Conservation (phyloP, 2,113 vertebrate genomes). For the Megaceryle torquata region DNA sequence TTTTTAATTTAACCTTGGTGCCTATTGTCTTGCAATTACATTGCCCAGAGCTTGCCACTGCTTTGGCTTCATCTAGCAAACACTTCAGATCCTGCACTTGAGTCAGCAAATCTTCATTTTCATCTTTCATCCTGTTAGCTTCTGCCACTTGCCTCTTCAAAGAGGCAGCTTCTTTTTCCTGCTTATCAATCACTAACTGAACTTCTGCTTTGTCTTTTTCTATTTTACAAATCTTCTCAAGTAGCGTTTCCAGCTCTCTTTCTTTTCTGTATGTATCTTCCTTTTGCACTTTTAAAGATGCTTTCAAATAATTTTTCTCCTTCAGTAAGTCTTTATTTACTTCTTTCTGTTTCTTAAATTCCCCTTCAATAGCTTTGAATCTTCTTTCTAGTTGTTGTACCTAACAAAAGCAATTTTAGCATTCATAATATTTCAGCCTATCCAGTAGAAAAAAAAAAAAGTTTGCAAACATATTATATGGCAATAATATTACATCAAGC, state of each 20-base stretch:
- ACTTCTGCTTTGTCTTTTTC: slow-evolving; percentile 69
- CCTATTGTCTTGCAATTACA: slow-evolving; percentile 69
- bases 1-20: slow-evolving; percentile 86
- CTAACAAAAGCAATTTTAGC: slow-evolving; percentile 63
- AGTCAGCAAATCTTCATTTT: slow-evolving; percentile 73
- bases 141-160: slow-evolving; percentile 74
- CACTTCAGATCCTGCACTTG: slow-evolving; percentile 75
- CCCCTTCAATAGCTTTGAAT: slow-evolving; percentile 77
- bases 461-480: slow-evolving; percentile 11
- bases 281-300: slow-evolving; percentile 72
- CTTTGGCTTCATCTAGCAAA: slow-evolving; percentile 76
- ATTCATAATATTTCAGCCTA: slow-evolving; percentile 9
- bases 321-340: slow-evolving; percentile 76
- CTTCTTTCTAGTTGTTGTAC: slow-evolving; percentile 80
- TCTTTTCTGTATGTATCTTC: slow-evolving; percentile 67
- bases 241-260: slow-evolving; percentile 66
- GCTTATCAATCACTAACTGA: slow-evolving; percentile 67
- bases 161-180: slow-evolving; percentile 72
- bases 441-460: neutral
- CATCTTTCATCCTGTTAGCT: slow-evolving; percentile 60
- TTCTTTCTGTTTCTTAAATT: slow-evolving; percentile 77
- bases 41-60: slow-evolving; percentile 56
- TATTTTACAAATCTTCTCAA: slow-evolving; percentile 64
- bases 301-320: slow-evolving; percentile 75
- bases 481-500: slow-evolving; percentile 48